Percentiles rank a stretch among this genome's conserved stretches.
Conservation (phyloP, 2,797 vertebrate species). For the Gymnothorax reevesii region DNA sequence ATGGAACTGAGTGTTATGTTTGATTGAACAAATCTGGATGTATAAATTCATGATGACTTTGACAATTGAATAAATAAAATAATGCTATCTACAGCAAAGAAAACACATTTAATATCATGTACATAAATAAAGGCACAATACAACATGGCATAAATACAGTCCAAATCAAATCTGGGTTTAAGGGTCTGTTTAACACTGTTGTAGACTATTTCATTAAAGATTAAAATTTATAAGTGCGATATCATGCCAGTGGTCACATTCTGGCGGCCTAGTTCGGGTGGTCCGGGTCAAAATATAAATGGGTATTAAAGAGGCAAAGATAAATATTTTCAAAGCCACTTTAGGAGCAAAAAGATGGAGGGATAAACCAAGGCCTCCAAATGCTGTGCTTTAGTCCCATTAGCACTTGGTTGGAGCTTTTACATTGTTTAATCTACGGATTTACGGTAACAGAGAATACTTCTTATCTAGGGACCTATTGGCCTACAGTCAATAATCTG, state of each 20-base stretch:
- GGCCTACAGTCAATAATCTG: conserved; percentile 64
- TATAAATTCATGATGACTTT: not conserved
- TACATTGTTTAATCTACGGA: conserved; percentile 73
- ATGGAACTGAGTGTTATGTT: not conserved
- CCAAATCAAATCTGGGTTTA: not conserved
- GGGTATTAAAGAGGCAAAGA: conserved; percentile 38
- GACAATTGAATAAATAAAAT: not conserved
- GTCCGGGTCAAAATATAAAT: conserved; percentile 54
- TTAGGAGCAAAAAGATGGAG: conserved; percentile 48
- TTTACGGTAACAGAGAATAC: conserved; percentile 81
- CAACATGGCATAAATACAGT: not conserved
- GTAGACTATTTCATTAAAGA: conserved; percentile 42
- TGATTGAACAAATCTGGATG: not conserved
- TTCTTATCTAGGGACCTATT: conserved; percentile 76
- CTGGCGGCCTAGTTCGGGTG: conserved; percentile 57
- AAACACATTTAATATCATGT: not conserved
- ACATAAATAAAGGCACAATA: not conserved
- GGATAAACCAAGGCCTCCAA: conserved; percentile 63
- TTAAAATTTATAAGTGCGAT: conserved; percentile 75
- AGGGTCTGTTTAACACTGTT: not conserved
- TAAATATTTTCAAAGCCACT: conserved; percentile 27
- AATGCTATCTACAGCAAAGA: not conserved
- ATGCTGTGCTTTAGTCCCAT: conserved; percentile 63
- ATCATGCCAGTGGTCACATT: conserved; percentile 64
- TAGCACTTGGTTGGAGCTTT: conserved; percentile 48